Evolutionary conservation across 64 coral and sea anemone species (phyloP).

Genomic region (Montipora efflorescens): DNA sequence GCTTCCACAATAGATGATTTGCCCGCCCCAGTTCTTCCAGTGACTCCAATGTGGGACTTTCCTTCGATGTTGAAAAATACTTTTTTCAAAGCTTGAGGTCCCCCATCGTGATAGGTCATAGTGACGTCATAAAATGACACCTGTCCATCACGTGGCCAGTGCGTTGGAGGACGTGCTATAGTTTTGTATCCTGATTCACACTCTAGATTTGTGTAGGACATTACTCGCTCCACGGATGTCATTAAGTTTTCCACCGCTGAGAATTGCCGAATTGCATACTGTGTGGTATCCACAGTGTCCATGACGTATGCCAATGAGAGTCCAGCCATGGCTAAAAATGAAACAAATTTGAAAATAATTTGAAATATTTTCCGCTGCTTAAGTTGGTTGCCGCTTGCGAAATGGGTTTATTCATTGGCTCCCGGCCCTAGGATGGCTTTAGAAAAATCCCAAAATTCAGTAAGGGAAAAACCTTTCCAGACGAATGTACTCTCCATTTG

Average conservation of each 20-base stretch:
- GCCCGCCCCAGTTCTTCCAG: constrained; percentile 41
- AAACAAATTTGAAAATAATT: neutral
- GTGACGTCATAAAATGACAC: constrained; percentile 18
- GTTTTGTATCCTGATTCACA: constrained; percentile 32
- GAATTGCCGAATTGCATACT: neutral
- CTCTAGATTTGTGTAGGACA: constrained; percentile 20
- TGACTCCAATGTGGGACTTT: neutral
- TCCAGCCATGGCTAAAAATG: neutral
- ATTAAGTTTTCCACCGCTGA: neutral
- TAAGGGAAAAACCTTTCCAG: no score
- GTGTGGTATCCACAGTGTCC: neutral
- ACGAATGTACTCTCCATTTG: no score
- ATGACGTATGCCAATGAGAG: constrained; percentile 19
- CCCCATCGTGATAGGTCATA: constrained; percentile 17
- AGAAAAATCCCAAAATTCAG: no score
- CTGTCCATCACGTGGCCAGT: constrained; percentile 38
- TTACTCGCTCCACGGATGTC: constrained; percentile 56
- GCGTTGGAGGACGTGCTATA: neutral
- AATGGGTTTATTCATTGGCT: no score
- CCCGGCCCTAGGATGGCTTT: no score
- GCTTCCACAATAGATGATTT: constrained; percentile 53
- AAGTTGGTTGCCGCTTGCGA: no score
- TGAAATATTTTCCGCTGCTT: no score
- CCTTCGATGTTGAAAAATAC: neutral
- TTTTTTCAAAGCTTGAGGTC: constrained; percentile 30